Base-by-base conservation (phyloP, 2,113 vertebrate species). In the Dipodomys spectabilis region DNA sequence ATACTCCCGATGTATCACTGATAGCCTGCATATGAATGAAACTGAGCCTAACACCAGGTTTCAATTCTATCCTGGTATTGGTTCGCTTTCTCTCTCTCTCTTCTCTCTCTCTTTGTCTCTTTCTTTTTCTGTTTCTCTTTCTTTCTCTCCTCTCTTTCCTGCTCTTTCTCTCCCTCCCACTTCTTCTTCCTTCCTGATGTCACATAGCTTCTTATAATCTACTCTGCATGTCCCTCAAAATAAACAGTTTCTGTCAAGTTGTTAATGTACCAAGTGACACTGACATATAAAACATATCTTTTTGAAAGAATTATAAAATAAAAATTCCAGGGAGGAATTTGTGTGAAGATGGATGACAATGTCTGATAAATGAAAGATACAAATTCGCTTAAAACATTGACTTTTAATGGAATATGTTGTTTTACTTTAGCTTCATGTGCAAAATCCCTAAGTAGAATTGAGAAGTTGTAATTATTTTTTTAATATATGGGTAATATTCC, bases 131-230 rank as follows among this genome's bases (percentile, higher is more conserved):
- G 20, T 69, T 4, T 68, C 25, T 27, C 18, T 83, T 3, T 60
- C 4, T 30, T 5, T 25, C 30, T 44, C 7, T 20, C 53, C 0
- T 45, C 28, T 85, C 10, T 64, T 6, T 71, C 5, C 53, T 19
- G 25, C 7, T 39, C 23, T 64, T 16, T 71, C 28, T 60, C 97
- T 96, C 93, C 97, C 53, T 57, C 53, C 53, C 53, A 57, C 15
- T 57, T 57, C 53, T 16, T 57, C 53, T 57, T 57, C 53, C 15
- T 16, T 57, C 15, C 53, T 16, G 15, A 53, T 53, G 53, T 57
- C 4, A 57, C 53, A 18, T 57, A 57, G 15, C 53, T 57, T 49
- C 39, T 90, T 88, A 39, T 60, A 67, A 45, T 78, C 32, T 10
- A 72, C 25, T 3, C 6, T 72, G 72, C 13, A 39, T 80, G 28